Evolutionary conservation across 2,797 vertebrate genomes (phyloP).

Genomic region (Aplochiton taeniatus): DNA sequence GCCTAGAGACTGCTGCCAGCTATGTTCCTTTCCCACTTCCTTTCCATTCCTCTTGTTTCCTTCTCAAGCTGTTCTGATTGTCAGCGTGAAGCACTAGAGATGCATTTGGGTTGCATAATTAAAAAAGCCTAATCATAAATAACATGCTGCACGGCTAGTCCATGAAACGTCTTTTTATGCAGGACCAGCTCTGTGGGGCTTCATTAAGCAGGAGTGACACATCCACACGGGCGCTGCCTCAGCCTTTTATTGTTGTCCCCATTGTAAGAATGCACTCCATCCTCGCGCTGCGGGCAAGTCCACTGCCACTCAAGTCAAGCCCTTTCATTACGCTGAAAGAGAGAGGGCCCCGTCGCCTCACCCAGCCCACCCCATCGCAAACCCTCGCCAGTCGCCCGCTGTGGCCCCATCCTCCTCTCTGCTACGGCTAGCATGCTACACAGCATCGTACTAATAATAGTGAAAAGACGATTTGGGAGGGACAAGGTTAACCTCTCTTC

Average conservation of each 20-base stretch:
- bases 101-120: conserved; percentile 40
- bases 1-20: conserved; percentile 26
- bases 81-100: conserved; percentile 35
- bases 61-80: conserved; percentile 55
- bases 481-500: conserved; percentile 34
- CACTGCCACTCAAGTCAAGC: conserved; percentile 56
- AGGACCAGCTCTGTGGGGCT: conserved; percentile 36
- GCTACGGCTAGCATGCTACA: conserved; percentile 6
- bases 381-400: not conserved
- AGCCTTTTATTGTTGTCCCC: conserved; percentile 55
- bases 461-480: not conserved
- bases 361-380: conserved; percentile 19
- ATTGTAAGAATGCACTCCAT: conserved; percentile 68
- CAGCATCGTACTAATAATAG: not conserved
- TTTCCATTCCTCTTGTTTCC: conserved; percentile 27
- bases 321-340: conserved; percentile 63
- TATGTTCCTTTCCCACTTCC: conserved; percentile 17
- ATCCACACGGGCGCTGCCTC: conserved; percentile 36
- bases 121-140: conserved; percentile 54
- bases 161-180: conserved; percentile 63
- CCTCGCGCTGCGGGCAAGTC: conserved; percentile 53
- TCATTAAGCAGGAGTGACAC: conserved; percentile 68
- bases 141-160: conserved; percentile 42
- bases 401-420: not conserved
- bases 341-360: conserved; percentile 29